Conservation (phyloP, 2,113 vertebrate species). For the Halcyon malimbica region DNA sequence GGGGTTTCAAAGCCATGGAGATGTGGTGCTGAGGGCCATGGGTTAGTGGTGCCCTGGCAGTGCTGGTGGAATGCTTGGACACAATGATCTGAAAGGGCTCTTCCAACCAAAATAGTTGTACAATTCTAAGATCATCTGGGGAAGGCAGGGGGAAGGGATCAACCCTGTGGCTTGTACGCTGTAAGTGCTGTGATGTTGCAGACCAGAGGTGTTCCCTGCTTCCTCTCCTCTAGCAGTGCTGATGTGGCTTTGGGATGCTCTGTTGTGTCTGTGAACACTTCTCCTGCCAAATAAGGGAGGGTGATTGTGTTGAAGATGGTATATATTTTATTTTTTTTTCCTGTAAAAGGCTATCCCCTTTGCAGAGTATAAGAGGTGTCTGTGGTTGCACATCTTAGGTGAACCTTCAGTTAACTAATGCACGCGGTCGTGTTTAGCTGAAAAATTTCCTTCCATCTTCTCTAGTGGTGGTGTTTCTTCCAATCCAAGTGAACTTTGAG, state of each 20-base stretch:
- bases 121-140: background rate
- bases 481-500: background rate
- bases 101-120: background rate
- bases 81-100: background rate
- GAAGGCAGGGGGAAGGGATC: background rate
- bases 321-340: too few species aligned
- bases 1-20: background rate
- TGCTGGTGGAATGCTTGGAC: background rate
- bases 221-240: background rate
- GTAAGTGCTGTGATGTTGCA: rapidly evolving
- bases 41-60: background rate
- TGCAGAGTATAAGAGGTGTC: background rate
- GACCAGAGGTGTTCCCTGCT: background rate
- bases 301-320: rapidly evolving
- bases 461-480: background rate
- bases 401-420: background rate
- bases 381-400: background rate
- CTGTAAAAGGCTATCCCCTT: background rate
- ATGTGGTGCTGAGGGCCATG: background rate
- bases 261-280: background rate
- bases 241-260: background rate
- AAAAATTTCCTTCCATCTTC: background rate
- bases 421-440: rapidly evolving
- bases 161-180: rapidly evolving
- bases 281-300: background rate